A percentile compares a stretch with the other conserved stretches of the same genome.
phyloP scores from a whole-genome alignment of 1,140 invertebrate genomes.

The Potamilus streckersoni region DNA sequence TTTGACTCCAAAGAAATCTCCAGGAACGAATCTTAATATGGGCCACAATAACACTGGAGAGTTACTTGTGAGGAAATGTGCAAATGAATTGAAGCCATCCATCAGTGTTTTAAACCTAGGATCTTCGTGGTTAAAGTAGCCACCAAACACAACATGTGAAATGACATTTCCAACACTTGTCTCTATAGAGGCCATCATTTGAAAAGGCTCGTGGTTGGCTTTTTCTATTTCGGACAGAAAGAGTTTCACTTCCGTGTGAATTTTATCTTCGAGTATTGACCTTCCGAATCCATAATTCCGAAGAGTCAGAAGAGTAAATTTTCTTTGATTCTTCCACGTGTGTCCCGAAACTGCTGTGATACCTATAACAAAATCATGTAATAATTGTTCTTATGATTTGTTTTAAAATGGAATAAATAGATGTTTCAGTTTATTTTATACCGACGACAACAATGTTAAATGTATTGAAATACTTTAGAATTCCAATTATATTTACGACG shows the following conservation, averaged over 20 bases:
- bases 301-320: slow-evolving; percentile 12
- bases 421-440: no score
- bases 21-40: no score
- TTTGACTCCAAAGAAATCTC: no score
- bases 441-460: no score
- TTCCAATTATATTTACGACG: no score
- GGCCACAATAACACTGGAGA: no score
- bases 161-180: slow-evolving; percentile 19
- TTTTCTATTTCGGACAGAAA: slow-evolving; percentile 9
- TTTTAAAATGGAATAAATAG: no score
- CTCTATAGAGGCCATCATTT: slow-evolving; percentile 6
- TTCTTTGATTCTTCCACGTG: slow-evolving; percentile 15
- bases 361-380: slow-evolving; percentile 1
- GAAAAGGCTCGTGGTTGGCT: slow-evolving; percentile 8
- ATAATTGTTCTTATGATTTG: no score
- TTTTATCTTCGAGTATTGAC: slow-evolving; percentile 9
- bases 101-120: slow-evolving; percentile 5
- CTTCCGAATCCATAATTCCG: slow-evolving; percentile 29
- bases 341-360: slow-evolving; percentile 8
- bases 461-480: no score
- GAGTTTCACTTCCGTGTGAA: slow-evolving; percentile 13
- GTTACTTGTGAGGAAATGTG: no score
- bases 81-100: not conserved
- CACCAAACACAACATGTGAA: slow-evolving; percentile 9
- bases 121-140: slow-evolving; percentile 21